Base-by-base conservation (phyloP, 2,113 vertebrate species). In the Sapajus apella region DNA sequence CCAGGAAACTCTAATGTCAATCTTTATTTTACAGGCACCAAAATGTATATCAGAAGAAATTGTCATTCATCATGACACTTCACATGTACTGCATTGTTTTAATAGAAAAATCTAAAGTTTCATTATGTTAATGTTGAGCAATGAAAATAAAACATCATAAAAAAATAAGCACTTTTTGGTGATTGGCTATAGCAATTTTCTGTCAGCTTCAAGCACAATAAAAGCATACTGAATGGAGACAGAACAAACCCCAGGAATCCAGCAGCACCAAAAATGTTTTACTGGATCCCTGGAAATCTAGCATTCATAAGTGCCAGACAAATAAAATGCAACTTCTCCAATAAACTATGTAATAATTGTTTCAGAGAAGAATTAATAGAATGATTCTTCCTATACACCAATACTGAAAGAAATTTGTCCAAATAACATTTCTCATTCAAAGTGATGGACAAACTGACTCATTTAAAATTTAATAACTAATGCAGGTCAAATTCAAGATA, bases 91-190 rank as follows among this genome's bases (percentile, higher is more conserved):
- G 88, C 98, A 95, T 77, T 91, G 94, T 95, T 98, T 98, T 98
- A 98, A 98, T 97, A 98, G 97, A 98, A 98, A 98, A 98, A 96
- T 97, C 96, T 97, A n/a, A 97, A 98, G 97, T 98, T 98, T 97
- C 97, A 98, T 98, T 98, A 98, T 98, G 98, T 97, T 98, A 98
- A 98, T 98, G 98, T 97, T 97, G 79, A 97, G 97, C 97, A 97
- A 97, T 98, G 96, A 97, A 98, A 98, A 98, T 98, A 98, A 98
- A 98, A 97, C 97, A 95, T 98, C 97, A 97, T 98, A 98, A 98
- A 98, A 97, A 97, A 97, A 98, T 97, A 98, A 98, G 96, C 90
- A 97, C 97, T 98, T 97, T 97, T 97, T 97, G 95, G 94, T 98
- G 98, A 98, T 98, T 98, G 97, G 97, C 96, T 98, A 75, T 93